Conservation (phyloP, 2,113 vertebrate genomes). For the Kryptolebias marmoratus region DNA sequence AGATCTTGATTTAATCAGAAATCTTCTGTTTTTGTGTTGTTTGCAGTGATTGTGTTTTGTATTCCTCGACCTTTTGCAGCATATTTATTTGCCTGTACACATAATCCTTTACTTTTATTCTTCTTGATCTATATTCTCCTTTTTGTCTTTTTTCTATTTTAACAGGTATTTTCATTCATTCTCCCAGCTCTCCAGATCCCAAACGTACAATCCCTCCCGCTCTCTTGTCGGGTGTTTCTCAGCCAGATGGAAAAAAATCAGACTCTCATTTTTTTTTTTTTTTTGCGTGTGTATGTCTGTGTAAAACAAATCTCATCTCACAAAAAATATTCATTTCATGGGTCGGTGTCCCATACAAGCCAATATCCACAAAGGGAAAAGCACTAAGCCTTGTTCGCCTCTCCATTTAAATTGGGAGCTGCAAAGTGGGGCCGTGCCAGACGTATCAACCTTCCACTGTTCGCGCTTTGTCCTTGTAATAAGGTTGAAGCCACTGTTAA, state of each 20-base stretch:
- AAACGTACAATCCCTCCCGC: slow-evolving; percentile 26
- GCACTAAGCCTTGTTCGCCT: slow-evolving; percentile 65
- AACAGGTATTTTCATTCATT: slow-evolving; percentile 24
- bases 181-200: slow-evolving; percentile 12
- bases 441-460: slow-evolving; percentile 63
- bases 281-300: background rate
- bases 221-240: slow-evolving; percentile 34
- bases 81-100: background rate
- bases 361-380: slow-evolving; percentile 60
- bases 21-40: background rate
- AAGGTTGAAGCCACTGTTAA: slow-evolving; percentile 59
- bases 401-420: slow-evolving; percentile 71
- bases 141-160: background rate
- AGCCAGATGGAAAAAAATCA: slow-evolving; percentile 30
- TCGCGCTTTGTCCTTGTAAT: slow-evolving; percentile 68
- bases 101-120: background rate
- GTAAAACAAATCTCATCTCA: slow-evolving; percentile 71
- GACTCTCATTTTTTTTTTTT: slow-evolving; percentile 25
- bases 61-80: background rate
- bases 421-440: slow-evolving; percentile 51
- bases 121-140: background rate
- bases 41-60: background rate
- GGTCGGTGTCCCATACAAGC: slow-evolving; percentile 68
- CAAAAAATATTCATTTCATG: slow-evolving; percentile 77
- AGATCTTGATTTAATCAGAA: no score